phyloP scores from a whole-genome alignment of 2,888 invertebrate genomes.

The Eurois occulta region DNA sequence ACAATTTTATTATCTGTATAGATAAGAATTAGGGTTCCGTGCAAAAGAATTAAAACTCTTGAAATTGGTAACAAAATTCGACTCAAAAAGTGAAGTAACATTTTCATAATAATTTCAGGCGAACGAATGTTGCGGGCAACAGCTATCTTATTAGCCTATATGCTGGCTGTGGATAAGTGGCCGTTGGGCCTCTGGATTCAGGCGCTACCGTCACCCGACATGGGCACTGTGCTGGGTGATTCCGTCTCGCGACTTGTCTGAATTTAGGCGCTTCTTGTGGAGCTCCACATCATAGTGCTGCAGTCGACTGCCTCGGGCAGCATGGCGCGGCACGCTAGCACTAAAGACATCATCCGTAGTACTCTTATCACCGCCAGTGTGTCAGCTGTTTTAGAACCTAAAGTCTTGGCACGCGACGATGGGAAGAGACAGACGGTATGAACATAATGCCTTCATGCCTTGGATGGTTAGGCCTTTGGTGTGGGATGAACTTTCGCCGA shows the following conservation, averaged over 20 bases:
- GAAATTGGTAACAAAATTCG: no score
- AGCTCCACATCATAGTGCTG: not conserved
- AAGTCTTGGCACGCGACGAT: not conserved
- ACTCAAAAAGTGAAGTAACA: no score
- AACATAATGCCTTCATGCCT: not conserved
- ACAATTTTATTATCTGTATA: no score
- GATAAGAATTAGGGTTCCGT: no score
- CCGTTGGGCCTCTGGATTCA: not conserved
- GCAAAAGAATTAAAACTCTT: no score
- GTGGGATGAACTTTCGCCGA: not conserved
- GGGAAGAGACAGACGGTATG: not conserved
- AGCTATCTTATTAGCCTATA: no score
- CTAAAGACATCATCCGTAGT: not conserved
- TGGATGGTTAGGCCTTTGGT: not conserved
- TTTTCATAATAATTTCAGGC: no score
- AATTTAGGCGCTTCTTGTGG: not conserved
- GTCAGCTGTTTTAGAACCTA: not conserved
- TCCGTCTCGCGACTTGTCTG: not conserved
- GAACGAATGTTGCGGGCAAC: no score
- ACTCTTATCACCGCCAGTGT: not conserved
- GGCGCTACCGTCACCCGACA: not conserved
- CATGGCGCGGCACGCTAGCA: not conserved
- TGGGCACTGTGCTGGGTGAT: not conserved
- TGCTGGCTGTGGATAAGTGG: no score
- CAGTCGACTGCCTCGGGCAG: not conserved